Conservation (phyloP, 2,113 vertebrate genomes). For the Variabilichromis moorii region DNA sequence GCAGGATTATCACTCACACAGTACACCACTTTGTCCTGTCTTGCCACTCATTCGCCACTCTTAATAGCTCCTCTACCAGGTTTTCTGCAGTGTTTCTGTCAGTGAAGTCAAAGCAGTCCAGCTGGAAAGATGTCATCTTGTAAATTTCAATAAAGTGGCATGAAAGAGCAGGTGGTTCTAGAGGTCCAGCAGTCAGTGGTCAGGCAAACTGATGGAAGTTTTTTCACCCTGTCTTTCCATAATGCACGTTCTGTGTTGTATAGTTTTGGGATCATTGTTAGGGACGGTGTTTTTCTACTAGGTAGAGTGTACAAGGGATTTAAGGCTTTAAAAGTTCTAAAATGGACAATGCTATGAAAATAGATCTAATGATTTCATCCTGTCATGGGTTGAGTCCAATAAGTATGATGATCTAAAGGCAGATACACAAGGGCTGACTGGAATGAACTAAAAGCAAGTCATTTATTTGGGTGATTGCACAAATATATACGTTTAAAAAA, state of each 20-base stretch:
- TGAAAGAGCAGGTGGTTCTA: background rate
- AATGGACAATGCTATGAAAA: background rate
- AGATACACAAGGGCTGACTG: background rate
- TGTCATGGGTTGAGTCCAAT: background rate
- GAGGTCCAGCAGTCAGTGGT: background rate
- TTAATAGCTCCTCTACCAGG: background rate
- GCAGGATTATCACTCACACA: slow-evolving; percentile 22
- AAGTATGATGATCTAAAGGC: background rate
- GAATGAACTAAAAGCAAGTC: background rate
- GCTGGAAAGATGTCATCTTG: background rate
- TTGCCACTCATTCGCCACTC: background rate
- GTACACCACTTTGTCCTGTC: background rate
- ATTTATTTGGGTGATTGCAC: background rate
- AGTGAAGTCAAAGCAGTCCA: slow-evolving; percentile 40
- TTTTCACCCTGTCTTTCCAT: background rate
- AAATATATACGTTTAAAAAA: background rate
- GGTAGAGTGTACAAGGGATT: background rate
- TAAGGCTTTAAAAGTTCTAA: background rate
- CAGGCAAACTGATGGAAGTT: background rate
- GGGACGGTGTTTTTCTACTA: background rate
- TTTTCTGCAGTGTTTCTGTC: slow-evolving; percentile 47
- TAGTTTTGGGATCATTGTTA: background rate
- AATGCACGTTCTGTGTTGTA: background rate
- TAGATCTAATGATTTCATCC: background rate
- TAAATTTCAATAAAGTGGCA: background rate